Evolutionary conservation across 2,888 invertebrate genomes (phyloP), one percentile per base, ranked within the genome.

Genomic region (Leucania comma): DNA sequence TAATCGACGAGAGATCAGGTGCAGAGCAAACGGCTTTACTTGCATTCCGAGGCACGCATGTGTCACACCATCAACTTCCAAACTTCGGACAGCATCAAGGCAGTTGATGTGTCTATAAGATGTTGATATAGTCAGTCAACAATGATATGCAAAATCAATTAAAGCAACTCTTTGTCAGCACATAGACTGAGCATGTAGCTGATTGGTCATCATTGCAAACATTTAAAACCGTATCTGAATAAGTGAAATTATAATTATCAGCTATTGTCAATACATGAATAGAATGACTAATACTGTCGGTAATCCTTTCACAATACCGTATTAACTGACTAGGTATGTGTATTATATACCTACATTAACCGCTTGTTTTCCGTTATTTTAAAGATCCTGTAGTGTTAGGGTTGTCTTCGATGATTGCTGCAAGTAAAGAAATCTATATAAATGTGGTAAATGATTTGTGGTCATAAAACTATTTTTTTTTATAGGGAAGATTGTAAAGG

Each of bases 171-270:
- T 4, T 17, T 42, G 17, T 42, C 42, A 42, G 42, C 42, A 42
- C 42, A 20, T 20, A 42, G 38, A 38, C 8, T 12, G 38, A 38
- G 14, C 38, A 38, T 38, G 38, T 42, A 17, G 46, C 20, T 71
- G 69, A 58, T 24, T 56, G 48, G 50, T 32, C 48, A 54, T 42
- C n/a, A 76, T 75, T 75, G 62, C 81, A 62, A 59, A 60, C 22
- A 56, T 53, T 66, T 51, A 24, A 66, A 48, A 54, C 14, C 48
- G 32, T 60, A 57, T 71, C 59, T 62, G 66, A 70, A 60, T 63
- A 71, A 71, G 71, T 77, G 71, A 80, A 80, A 80, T 81, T 68
- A 73, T 69, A 86, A 85, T 85, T 82, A 86, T 65, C 61, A 61
- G 32, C 80, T 77, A 86, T 85, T 85, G 85, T 86, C 54, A 72